Evolutionary conservation across 2,888 invertebrate genomes (phyloP).

Genomic region (Chrysomela aeneicollis): DNA sequence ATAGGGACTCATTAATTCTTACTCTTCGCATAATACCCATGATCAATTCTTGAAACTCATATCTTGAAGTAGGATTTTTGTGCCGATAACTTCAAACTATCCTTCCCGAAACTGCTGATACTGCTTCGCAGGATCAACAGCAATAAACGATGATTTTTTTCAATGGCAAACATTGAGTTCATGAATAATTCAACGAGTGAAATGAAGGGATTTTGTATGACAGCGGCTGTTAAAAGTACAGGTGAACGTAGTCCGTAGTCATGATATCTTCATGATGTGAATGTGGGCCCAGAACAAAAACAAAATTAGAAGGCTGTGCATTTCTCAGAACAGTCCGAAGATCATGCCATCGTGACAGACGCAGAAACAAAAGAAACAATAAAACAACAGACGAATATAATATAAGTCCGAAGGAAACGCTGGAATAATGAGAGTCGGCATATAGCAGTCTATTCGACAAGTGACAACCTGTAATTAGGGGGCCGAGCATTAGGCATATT

Average conservation of each 20-base stretch:
- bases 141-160: too few relatives aligned
- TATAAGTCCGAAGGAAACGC: constrained; percentile 45
- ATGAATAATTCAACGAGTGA: too few relatives aligned
- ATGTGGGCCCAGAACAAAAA: not conserved
- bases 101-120: too few relatives aligned
- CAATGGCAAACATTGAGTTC: too few relatives aligned
- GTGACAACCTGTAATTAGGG: constrained; percentile 59
- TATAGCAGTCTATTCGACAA: constrained; percentile 51
- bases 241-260: not conserved
- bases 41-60: not conserved
- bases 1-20: not conserved
- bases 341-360: constrained; percentile 6
- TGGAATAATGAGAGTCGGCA: constrained; percentile 49
- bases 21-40: not conserved
- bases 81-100: too few relatives aligned
- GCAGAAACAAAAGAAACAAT: constrained; percentile 2
- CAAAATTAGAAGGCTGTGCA: not conserved
- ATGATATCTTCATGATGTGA: not conserved
- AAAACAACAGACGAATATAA: constrained; percentile 1
- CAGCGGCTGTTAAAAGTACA: not conserved
- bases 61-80: not conserved
- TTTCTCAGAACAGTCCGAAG: not conserved
- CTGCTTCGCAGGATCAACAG: too few relatives aligned
- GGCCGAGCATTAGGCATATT: constrained; percentile 51
- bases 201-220: too few relatives aligned